Conservation (phyloP, 2,113 vertebrate species). For the Andinoacara biseriatus region DNA sequence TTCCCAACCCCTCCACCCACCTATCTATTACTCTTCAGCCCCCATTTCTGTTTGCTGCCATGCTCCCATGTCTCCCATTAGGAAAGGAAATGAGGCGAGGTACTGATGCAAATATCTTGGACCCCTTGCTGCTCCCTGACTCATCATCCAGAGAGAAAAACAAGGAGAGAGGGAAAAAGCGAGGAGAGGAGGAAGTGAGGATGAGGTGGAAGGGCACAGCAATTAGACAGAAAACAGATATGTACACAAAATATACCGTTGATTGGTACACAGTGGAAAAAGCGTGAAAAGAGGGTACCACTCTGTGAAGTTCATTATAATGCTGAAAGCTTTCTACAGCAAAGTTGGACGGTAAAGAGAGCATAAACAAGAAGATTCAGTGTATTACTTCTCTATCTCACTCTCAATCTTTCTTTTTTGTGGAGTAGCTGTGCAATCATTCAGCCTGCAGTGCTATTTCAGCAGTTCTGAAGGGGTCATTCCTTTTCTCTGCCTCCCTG, state of each 20-base stretch:
- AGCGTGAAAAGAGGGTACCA: background rate
- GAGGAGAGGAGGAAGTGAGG: conserved; percentile 1
- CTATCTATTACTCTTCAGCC: conserved; percentile 3
- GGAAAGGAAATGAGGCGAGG: conserved; percentile 69
- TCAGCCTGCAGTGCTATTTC: conserved; percentile 54
- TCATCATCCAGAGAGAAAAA: conserved; percentile 60
- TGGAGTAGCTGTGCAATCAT: conserved; percentile 32
- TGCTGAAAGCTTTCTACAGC: conserved; percentile 28
- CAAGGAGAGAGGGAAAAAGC: conserved; percentile 9
- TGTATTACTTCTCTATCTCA: conserved; percentile 25
- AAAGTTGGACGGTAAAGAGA: conserved; percentile 22
- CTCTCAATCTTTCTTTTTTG: conserved; percentile 28
- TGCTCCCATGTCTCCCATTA: conserved; percentile 62
- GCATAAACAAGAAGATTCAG: conserved; percentile 14
- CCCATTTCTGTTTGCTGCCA: conserved; percentile 36
- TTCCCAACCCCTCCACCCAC: conserved; percentile 19
- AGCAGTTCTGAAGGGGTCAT: conserved; percentile 47
- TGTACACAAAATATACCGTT: conserved; percentile 1
- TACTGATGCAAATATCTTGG: conserved; percentile 60
- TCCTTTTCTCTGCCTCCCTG: conserved; percentile 35
- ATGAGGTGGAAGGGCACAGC: conserved; percentile 3
- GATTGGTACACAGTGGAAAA: conserved; percentile 17
- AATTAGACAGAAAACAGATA: conserved; percentile 29
- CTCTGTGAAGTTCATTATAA: conserved; percentile 33
- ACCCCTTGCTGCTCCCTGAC: conserved; percentile 62